phyloP scores from a whole-genome alignment of 1,140 invertebrate genomes.

The Heliconius melpomene region DNA sequence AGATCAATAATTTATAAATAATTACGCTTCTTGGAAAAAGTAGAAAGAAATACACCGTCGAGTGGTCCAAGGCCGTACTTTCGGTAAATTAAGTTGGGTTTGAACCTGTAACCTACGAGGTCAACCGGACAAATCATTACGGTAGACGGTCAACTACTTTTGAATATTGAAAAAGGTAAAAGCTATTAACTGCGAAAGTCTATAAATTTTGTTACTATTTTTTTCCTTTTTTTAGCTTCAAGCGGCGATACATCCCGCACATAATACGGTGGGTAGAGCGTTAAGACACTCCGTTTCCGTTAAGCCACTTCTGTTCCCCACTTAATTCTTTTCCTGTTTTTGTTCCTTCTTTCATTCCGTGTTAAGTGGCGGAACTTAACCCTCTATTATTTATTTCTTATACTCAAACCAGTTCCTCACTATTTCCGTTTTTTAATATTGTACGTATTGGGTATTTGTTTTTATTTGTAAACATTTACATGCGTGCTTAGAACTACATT shows the following conservation, averaged over 20 bases:
- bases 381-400: background rate
- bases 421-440: background rate
- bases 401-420: background rate
- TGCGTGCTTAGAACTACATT: too few species aligned
- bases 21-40: background rate
- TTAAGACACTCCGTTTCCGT: too few species aligned
- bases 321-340: too few species aligned
- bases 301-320: too few species aligned
- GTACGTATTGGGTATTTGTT: background rate
- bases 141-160: background rate
- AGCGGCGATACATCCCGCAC: too few species aligned
- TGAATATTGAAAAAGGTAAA: conserved; percentile 13
- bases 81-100: background rate
- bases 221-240: too few species aligned
- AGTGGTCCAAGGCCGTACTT: conserved; percentile 1
- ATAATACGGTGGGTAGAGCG: too few species aligned
- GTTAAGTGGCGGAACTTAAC: too few species aligned
- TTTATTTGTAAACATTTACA: background rate
- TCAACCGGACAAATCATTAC: conserved; percentile 4
- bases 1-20: background rate
- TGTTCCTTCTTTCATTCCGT: too few species aligned
- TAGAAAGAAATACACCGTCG: background rate
- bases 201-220: background rate
- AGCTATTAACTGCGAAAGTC: background rate
- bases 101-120: conserved; percentile 10